A percentile compares a stretch with the other conserved stretches of the same genome.
Conservation (phyloP, 2,797 vertebrate genomes). For the Cetoscarus ocellatus region DNA sequence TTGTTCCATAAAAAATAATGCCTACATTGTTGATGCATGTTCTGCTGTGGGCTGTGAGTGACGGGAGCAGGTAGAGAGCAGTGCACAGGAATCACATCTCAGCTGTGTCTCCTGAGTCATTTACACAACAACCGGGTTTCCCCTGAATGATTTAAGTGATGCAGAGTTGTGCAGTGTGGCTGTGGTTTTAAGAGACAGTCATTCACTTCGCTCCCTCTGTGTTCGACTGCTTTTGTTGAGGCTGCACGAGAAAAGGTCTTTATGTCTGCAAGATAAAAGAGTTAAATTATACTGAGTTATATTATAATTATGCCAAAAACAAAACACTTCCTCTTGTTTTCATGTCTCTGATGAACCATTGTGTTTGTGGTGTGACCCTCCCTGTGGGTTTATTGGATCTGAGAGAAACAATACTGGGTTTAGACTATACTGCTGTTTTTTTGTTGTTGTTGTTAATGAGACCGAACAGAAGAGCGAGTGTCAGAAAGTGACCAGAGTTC, state of each 20-base stretch:
- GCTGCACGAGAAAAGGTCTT: not conserved
- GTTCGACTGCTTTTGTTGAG: not conserved
- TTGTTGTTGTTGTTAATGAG: slow-evolving; percentile 4
- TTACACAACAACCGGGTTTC: slow-evolving; percentile 42
- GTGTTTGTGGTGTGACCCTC: not conserved
- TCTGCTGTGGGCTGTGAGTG: slow-evolving; percentile 28
- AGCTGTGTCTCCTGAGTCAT: slow-evolving; percentile 39
- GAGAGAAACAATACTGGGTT: slow-evolving; percentile 34
- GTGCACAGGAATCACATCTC: slow-evolving; percentile 37
- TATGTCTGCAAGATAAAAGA: slow-evolving; percentile 11
- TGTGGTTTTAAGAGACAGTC: not conserved
- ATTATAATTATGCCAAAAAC: not conserved
- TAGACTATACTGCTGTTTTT: slow-evolving; percentile 27
- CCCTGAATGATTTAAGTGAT: slow-evolving; percentile 8
- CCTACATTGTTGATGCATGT: slow-evolving; percentile 2
- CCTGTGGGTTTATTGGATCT: slow-evolving; percentile 4
- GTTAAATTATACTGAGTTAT: not conserved
- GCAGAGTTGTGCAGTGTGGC: slow-evolving; percentile 9
- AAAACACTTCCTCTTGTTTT: slow-evolving; percentile 9
- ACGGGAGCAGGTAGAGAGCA: slow-evolving; percentile 41
- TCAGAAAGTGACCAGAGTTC: slow-evolving; percentile 23
- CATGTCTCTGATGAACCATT: slow-evolving; percentile 15
- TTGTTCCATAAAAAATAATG: slow-evolving; percentile 20
- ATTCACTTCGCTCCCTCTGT: slow-evolving; percentile 22
- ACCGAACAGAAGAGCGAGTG: slow-evolving; percentile 9